Base-by-base conservation (phyloP, 1,140 invertebrate species). In the Cydia amplana region DNA sequence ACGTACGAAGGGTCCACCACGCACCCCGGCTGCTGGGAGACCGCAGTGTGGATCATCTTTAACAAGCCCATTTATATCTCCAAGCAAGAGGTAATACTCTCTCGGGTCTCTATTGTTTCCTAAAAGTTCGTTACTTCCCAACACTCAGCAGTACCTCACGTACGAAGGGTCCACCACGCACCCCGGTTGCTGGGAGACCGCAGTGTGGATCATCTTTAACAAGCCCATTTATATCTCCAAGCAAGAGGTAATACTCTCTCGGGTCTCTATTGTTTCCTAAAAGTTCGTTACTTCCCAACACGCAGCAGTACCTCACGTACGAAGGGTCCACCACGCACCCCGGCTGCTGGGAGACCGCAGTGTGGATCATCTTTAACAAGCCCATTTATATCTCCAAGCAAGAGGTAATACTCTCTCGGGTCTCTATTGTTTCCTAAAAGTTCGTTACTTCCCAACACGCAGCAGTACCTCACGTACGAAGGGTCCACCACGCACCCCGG, bases 1-100 rank as follows among this genome's bases (percentile, higher is more conserved):
- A 99, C 98, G n/a, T 99, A 99, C 91, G 98, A 99, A 91, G 98
- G 98, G n/a, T 98, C 97, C 67, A 97, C 97, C 40, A 99, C 98
- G 74, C 97, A 98, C 93, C 98, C 98, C 4, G 97, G 97, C 25
- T 98, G 97, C 91, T 97, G 97, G 96, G 97, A 98, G 91, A 98
- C 97, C 18, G 96, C 97, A 10, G 97, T 98, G 49, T 99, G 98
- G 98, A 95, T 99, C 80, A 97, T 99, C 79, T 95, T 98, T 89
- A 99, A 99, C 93, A 98, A 98, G 93, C 98, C 98, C 65, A 98
- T 99, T 89, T 99, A 99, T 94, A 97, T 98, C 85, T 97, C 97
- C 76, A 97, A 97, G 87, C 96, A 97, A 92, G 97, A 98, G 95
- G 97, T 98, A 89, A 92, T 40, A 9, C 32, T 88, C 32, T 67